Base-by-base conservation (phyloP, 1,140 invertebrate species). In the Pollicipes pollicipes region DNA sequence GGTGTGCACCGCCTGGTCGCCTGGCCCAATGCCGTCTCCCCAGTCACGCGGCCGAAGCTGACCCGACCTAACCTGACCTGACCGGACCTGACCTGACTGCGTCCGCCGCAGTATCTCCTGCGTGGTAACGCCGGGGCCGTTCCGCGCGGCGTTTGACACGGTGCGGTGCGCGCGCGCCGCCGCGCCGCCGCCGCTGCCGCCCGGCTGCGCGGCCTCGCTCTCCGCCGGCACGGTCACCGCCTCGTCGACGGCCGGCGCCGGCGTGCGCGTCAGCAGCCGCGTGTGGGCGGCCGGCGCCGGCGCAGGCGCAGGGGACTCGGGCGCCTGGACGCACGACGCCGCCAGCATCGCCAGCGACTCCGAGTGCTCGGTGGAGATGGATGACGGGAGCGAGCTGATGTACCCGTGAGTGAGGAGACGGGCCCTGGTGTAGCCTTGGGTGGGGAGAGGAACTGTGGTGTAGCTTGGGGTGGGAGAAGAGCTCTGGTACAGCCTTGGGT, bases 401-500 rank as follows among this genome's bases (percentile, higher is more conserved):
- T 88, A 88, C 77, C 86, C 86, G 84, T 87, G 78, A 83, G 85
- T 84, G 72, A 4, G 21, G 30, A 24, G 32, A 58, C 10, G 21
- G 45, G 45, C 2, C n/a, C n/a, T n/a, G n/a, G n/a, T n/a, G n/a
- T n/a, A n/a, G n/a, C n/a, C n/a, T n/a, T n/a, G 17, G 45, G 45
- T 58, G 10, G 8, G 45, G 17, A 3, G 45, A 21, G 45, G 45
- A 2, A 58, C 13, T 10, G 17, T 10, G 21, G 45, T 58, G 6
- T 58, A 2, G 2, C 45, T 10, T 6, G 45, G 13, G 45, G 45
- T 58, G 8, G 45, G 2, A 21, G 45, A 6, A 21, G 45, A 13
- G 21, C 13, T 10, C 30, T 68, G 27, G 37, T 81, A 32, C 88
- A 88, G 76, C 86, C 86, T 84, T 87, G 78, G 83, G 85, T 84